Conservation (phyloP, 2,113 vertebrate genomes). For the Brachyhypopomus occidentalis region DNA sequence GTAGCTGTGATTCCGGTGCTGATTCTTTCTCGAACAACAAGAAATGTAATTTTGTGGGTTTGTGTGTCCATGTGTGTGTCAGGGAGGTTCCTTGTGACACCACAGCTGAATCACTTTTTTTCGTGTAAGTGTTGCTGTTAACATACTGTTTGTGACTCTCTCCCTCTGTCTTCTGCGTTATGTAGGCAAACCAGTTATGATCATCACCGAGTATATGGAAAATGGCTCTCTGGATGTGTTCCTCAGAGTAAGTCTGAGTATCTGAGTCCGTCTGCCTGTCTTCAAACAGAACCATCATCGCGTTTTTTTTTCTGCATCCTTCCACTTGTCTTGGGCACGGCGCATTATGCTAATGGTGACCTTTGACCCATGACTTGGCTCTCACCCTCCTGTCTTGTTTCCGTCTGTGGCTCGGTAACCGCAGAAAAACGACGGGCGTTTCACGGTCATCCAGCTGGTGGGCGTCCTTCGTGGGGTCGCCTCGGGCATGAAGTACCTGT, state of each 20-base stretch:
- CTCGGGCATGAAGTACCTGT: constrained; percentile 97
- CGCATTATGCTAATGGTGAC: background rate
- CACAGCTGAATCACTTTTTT: too few relatives aligned
- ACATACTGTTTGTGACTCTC: constrained; percentile 66
- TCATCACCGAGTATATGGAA: constrained; percentile 99
- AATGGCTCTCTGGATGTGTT: constrained; percentile 98
- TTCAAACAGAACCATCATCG: too few relatives aligned
- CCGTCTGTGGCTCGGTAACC: background rate
- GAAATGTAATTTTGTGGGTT: constrained; percentile 22
- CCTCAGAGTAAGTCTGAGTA: constrained; percentile 84
- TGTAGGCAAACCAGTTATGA: constrained; percentile 99
- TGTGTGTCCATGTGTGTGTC: constrained; percentile 38
- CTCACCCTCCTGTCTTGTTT: background rate
- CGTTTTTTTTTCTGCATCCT: background rate
- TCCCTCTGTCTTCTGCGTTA: constrained; percentile 51
- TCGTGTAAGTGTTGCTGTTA: background rate
- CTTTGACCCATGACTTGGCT: background rate
- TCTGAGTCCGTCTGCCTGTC: too few relatives aligned
- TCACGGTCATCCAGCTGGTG: constrained; percentile 96
- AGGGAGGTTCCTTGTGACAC: background rate
- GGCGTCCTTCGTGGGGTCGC: constrained; percentile 95
- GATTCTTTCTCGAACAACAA: constrained; percentile 20
- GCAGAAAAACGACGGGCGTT: constrained; percentile 97
- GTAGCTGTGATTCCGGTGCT: constrained; percentile 41
- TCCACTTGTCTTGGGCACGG: background rate